These are phyloP conservation scores for Planococcus citri DNA, from an alignment of 1,140 invertebrate genomes.

Conservation along the genomic window DNA sequence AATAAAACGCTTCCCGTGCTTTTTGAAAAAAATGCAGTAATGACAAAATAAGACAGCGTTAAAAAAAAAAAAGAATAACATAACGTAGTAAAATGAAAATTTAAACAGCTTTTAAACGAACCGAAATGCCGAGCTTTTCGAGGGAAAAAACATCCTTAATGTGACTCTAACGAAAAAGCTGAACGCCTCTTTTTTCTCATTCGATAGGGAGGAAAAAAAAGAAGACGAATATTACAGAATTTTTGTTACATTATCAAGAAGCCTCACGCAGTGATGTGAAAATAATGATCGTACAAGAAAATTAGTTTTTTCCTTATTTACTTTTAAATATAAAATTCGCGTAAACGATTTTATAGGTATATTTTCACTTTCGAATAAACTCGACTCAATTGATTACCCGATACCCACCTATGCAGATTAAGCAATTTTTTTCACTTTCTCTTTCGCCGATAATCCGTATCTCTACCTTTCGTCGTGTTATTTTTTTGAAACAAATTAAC, in stretches of 20 bases:
- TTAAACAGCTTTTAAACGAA: conserved; percentile 4
- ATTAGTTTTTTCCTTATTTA: conserved; percentile 11
- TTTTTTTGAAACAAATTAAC: no score
- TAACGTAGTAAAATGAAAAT: background rate
- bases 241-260: conserved; percentile 12
- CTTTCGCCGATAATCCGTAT: no score
- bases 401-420: no score
- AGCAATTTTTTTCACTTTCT: no score
- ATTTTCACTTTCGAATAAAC: background rate
- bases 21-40: no score
- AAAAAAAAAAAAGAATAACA: background rate
- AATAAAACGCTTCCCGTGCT: no score
- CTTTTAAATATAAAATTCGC: background rate
- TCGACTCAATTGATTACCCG: background rate
- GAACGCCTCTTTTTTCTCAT: background rate
- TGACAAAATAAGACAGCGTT: background rate
- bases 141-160: background rate
- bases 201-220: conserved; percentile 11
- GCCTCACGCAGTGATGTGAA: background rate
- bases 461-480: no score
- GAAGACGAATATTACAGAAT: conserved; percentile 4
- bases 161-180: background rate
- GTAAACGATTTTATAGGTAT: background rate
- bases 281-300: conserved; percentile 17
- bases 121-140: background rate